Percentiles rank a stretch among this genome's conserved stretches.
Conservation (phyloP, 2,888 invertebrate species). For the Oasisia sp. region DNA sequence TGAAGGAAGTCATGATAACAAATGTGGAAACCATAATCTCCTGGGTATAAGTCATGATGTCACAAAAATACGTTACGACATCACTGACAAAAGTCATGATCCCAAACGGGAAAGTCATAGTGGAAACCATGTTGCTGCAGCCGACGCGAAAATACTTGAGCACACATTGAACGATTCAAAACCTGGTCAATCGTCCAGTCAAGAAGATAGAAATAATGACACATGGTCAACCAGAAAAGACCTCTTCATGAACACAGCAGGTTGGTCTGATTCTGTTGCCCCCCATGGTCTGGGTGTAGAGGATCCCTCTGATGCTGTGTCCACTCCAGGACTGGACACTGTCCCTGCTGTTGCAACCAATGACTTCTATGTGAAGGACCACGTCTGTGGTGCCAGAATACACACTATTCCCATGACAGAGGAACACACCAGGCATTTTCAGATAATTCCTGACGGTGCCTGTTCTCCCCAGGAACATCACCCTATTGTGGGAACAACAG, state of each 20-base stretch:
- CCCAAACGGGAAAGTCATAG: not conserved
- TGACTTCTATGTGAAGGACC: not conserved
- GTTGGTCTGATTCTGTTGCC: not conserved
- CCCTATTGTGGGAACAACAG: not conserved
- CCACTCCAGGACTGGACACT: not conserved
- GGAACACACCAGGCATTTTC: not conserved
- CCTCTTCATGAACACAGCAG: not conserved
- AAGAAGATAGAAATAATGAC: not conserved
- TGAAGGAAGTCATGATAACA: too few species aligned
- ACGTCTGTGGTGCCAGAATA: not conserved
- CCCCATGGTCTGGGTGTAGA: not conserved
- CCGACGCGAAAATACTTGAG: not conserved
- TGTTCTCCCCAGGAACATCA: not conserved
- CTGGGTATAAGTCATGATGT: not conserved
- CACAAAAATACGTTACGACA: not conserved
- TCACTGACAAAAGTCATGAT: not conserved
- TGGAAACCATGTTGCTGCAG: too few species aligned
- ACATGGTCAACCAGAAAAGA: not conserved
- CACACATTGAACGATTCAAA: not conserved
- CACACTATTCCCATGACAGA: not conserved
- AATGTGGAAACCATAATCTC: not conserved
- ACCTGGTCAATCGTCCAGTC: not conserved
- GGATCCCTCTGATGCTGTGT: not conserved
- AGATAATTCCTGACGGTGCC: not conserved
- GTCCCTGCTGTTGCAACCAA: not conserved